These are phyloP conservation scores for Caenorhabditis inopinata DNA, from an alignment of 1,140 invertebrate species.

Conservation along the genomic window DNA sequence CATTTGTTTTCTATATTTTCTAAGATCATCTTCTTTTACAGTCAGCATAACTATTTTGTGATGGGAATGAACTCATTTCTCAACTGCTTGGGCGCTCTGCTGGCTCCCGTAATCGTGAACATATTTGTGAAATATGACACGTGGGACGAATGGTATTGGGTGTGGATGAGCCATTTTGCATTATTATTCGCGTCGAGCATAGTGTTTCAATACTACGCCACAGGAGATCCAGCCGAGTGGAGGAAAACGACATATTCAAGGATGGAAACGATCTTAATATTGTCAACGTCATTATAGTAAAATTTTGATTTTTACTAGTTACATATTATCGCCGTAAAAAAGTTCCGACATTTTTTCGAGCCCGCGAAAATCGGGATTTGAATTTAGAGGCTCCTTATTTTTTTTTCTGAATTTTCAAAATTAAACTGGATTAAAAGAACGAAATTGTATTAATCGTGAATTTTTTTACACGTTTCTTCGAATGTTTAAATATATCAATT, in stretches of 20 bases:
- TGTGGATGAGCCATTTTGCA: slow-evolving; percentile 13
- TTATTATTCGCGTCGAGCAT: background rate
- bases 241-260: background rate
- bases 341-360: no score
- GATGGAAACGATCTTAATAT: background rate
- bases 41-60: background rate
- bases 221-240: background rate
- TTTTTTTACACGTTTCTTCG: no score
- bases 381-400: no score
- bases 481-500: no score
- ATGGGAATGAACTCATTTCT: slow-evolving; percentile 27
- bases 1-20: no score
- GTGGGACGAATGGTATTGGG: slow-evolving; percentile 21
- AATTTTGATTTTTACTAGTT: background rate
- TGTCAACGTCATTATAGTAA: background rate
- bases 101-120: slow-evolving; percentile 1
- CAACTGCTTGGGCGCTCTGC: background rate
- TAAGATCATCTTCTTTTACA: no score
- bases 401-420: no score
- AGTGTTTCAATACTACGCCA: background rate
- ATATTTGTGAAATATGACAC: background rate
- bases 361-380: no score
- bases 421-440: no score
- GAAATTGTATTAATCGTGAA: no score
- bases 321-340: no score